Evolutionary conservation across 2,113 vertebrate genomes (phyloP).

Genomic region (Oncorhynchus tshawytscha): DNA sequence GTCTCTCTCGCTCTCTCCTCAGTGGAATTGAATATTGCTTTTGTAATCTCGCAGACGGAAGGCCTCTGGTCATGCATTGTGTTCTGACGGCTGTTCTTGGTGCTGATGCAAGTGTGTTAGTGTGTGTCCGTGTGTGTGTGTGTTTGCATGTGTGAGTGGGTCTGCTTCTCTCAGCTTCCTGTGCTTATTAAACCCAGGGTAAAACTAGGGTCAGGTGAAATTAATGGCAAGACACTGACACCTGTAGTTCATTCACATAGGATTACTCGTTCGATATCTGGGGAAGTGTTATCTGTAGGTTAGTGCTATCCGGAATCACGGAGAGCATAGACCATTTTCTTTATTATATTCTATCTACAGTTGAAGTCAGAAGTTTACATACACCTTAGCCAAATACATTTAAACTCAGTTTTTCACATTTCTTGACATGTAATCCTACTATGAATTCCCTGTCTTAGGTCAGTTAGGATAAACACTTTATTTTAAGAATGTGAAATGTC

Average conservation of each 20-base stretch:
- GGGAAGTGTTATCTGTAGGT: neutral
- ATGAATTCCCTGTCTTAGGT: too few relatives aligned
- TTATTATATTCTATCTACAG: too few relatives aligned
- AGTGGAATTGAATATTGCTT: conserved; percentile 8
- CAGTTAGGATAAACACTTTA: too few relatives aligned
- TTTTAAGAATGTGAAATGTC: too few relatives aligned
- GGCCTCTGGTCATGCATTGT: neutral
- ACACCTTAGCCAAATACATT: too few relatives aligned
- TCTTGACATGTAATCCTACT: too few relatives aligned
- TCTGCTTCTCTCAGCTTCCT: neutral
- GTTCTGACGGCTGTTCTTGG: neutral
- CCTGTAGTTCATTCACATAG: neutral
- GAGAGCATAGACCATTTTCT: too few relatives aligned
- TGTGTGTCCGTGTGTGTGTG: neutral
- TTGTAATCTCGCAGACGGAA: conserved; percentile 1
- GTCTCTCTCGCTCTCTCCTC: neutral
- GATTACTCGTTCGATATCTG: neutral
- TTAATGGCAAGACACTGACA: neutral
- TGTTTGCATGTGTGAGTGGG: neutral
- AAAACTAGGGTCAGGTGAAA: neutral
- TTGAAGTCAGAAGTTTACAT: too few relatives aligned
- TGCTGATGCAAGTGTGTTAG: neutral
- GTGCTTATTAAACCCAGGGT: neutral
- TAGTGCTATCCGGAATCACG: neutral
- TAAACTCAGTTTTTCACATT: too few relatives aligned